Evolutionary conservation across 2,113 vertebrate genomes (phyloP), one percentile per base, ranked within the genome.

Genomic region (Anoplopoma fimbria): DNA sequence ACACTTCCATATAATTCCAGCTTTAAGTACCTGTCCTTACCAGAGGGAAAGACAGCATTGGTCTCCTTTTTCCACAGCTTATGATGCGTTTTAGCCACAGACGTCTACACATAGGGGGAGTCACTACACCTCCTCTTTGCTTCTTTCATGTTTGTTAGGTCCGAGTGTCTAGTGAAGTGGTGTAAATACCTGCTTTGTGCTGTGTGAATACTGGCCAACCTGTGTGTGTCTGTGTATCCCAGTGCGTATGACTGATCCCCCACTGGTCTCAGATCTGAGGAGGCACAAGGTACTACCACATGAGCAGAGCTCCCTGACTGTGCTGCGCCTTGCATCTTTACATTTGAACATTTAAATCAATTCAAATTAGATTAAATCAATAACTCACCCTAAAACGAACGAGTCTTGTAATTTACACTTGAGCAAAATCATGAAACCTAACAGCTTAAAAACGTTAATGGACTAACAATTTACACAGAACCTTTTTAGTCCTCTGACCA

Each of bases 211-310:
- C 47, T 72, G 71, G 76, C 85, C 81, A 83, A 91, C 88, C 84
- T 92, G 88, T 89, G 73, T 84, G 70, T 84, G 84, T 89, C 86
- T 86, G 81, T 88, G 68, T 83, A n/a, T 89, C 85, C 88, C 71
- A 51, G 69, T 86, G 76, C 55, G n/a, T 81, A 33, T 77, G 88
- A 76, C 83, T 91, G 90, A 82, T 84, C 72, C 73, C 68, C 77
- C 67, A 79, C 82, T 78, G 89, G 64, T 73, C 81, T 88, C 88
- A 92, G 67, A 92, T 88, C 95, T 93, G 87, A 81, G 76, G 79
- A 89, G 79, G 85, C 61, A 92, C 84, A 94, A 82, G 67, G 77
- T 33, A 14, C 83, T 84, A 7, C 63, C 29, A 76, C 19, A 67
- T 86, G 60, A 93, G 80, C 25, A 29, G 53, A 27, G n/a, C 53